phyloP scores from a whole-genome alignment of 1,140 invertebrate genomes.

The Zaprionus ornatus region DNA sequence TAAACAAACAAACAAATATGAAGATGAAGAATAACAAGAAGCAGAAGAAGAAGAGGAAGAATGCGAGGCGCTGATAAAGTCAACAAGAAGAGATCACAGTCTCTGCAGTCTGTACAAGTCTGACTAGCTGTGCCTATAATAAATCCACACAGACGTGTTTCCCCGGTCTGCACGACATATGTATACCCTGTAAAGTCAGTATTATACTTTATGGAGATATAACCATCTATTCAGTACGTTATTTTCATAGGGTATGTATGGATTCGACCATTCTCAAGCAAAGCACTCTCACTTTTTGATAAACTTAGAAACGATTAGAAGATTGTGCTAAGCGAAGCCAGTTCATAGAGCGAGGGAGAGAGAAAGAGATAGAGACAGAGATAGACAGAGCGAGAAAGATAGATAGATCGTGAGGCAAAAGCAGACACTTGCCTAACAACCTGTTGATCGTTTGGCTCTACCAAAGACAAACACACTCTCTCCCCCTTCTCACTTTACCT shows the following conservation, averaged over 20 bases:
- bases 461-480: constrained; percentile 6
- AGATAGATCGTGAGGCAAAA: not conserved
- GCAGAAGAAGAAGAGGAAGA: constrained; percentile 17
- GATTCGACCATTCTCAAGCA: too few species aligned
- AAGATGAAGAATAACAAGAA: constrained; percentile 19
- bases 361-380: not conserved
- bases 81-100: constrained; percentile 5
- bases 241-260: not conserved
- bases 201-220: too few species aligned
- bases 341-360: too few species aligned
- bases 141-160: not conserved
- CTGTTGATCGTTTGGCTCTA: constrained; percentile 35
- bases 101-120: constrained; percentile 5
- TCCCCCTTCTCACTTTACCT: not conserved
- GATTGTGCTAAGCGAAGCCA: not conserved
- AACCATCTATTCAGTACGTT: too few species aligned
- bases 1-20: constrained; percentile 39
- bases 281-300: not conserved
- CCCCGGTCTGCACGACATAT: not conserved
- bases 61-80: constrained; percentile 31
- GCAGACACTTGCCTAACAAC: constrained; percentile 43
- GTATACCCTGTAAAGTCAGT: not conserved
- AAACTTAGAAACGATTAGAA: not conserved
- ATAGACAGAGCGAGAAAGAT: not conserved
- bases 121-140: constrained; percentile 1